A percentile compares a stretch with the other conserved stretches of the same genome.
Conservation (phyloP, 2,797 vertebrate genomes). For the Harpagifer antarcticus region DNA sequence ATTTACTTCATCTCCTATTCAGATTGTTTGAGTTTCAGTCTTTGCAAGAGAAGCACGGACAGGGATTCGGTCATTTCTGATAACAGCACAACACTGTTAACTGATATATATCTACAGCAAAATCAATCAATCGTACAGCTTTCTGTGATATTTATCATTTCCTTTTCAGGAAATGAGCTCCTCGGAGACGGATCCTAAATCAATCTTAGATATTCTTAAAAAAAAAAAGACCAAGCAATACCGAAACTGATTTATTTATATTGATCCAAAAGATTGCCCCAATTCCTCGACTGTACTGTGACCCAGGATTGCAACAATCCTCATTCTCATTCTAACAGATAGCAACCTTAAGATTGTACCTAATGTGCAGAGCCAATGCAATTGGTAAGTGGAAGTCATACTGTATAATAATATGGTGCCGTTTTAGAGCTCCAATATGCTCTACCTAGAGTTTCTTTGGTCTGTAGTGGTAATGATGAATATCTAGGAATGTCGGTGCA, state of each 20-base stretch:
- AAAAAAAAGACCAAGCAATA: conserved; percentile 33
- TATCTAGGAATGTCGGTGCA: not conserved
- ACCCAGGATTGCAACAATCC: not conserved
- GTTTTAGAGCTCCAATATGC: not conserved
- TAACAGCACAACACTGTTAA: not conserved
- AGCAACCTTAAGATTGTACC: not conserved
- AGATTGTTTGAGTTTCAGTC: conserved; percentile 16
- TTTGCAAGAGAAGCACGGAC: conserved; percentile 8
- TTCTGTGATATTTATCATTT: conserved; percentile 55
- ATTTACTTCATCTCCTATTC: conserved; percentile 27
- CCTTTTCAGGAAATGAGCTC: conserved; percentile 75
- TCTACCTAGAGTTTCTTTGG: not conserved
- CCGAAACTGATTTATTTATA: not conserved
- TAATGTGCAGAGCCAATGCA: not conserved
- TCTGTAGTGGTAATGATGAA: not conserved
- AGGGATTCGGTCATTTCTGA: conserved; percentile 12
- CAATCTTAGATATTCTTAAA: conserved; percentile 43
- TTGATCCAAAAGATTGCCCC: too few relatives aligned
- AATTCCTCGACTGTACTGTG: not conserved
- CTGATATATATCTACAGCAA: conserved; percentile 5
- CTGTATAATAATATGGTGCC: not conserved
- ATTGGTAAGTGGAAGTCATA: not conserved
- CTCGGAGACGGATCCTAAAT: conserved; percentile 70
- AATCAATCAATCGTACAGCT: conserved; percentile 29
- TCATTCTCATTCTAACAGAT: not conserved